Conservation (phyloP, 2,797 vertebrate genomes). For the Botia kubotai region DNA sequence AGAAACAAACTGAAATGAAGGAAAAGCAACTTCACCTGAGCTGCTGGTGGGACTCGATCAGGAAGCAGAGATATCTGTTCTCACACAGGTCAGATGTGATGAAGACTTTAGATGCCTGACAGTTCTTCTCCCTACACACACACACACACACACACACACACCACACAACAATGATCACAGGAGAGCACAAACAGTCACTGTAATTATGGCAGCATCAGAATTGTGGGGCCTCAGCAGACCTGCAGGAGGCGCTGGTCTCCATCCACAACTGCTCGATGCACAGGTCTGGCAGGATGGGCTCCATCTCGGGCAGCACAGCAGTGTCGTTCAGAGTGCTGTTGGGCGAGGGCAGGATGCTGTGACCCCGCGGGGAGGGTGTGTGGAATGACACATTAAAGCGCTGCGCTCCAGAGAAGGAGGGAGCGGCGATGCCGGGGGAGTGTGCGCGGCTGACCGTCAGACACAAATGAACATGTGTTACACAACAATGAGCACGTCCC, state of each 20-base stretch:
- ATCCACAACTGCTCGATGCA: conserved; percentile 97
- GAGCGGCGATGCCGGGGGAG: conserved; percentile 91
- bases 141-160: too few relatives aligned
- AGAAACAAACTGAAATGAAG: conserved; percentile 15
- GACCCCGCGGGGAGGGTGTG: conserved; percentile 79
- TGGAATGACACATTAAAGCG: conserved; percentile 91
- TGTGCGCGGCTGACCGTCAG: conserved; percentile 86
- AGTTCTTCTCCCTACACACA: conserved; percentile 87
- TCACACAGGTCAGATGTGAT: conserved; percentile 94
- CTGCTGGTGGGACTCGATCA: conserved; percentile 93
- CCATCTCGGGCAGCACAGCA: conserved; percentile 83
- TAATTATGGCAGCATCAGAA: too few relatives aligned
- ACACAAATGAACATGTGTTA: background rate
- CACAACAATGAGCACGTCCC: background rate
- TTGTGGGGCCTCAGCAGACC: conserved; percentile 70
- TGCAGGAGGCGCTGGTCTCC: conserved; percentile 78
- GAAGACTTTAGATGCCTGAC: conserved; percentile 94
- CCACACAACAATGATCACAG: conserved; percentile 12
- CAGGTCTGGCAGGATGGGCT: conserved; percentile 92
- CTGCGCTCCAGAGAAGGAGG: conserved; percentile 88
- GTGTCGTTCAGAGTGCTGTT: conserved; percentile 85
- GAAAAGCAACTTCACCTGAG: conserved; percentile 80
- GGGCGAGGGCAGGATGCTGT: conserved; percentile 82
- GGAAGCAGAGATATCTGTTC: conserved; percentile 91
- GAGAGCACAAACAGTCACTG: background rate